phyloP scores from a whole-genome alignment of 37 sponge, comb jelly and placozoan species.

The Theonella swinhoei region DNA sequence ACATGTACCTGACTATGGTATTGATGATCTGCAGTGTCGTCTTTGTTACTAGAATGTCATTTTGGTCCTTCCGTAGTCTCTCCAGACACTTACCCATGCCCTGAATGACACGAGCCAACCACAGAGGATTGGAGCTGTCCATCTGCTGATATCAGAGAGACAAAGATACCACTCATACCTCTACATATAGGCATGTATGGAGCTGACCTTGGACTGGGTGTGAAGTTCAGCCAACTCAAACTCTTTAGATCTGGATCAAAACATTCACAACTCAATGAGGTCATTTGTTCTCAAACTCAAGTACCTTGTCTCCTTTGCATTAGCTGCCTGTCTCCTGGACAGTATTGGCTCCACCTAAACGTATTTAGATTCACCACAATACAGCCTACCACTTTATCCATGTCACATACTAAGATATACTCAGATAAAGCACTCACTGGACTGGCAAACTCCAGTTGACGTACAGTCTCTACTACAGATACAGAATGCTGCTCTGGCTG shows the following conservation, averaged over 20 bases:
- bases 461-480: not conserved
- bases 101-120: conserved; percentile 56
- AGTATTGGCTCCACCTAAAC: no score
- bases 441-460: not conserved
- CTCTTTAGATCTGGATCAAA: conserved; percentile 27
- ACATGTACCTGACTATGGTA: conserved; percentile 63
- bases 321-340: not conserved
- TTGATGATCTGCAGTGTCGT: conserved; percentile 58
- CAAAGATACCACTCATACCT: not conserved
- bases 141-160: not conserved
- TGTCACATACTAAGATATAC: no score
- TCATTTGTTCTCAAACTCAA: no score
- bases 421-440: not conserved
- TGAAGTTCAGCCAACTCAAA: conserved; percentile 26
- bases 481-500: not conserved
- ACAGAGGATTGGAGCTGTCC: conserved; percentile 46
- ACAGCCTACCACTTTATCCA: no score
- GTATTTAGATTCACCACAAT: no score
- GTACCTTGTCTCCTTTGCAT: no score
- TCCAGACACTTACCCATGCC: conserved; percentile 58
- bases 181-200: no score
- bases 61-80: conserved; percentile 27
- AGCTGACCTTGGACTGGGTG: not conserved
- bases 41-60: conserved; percentile 44
- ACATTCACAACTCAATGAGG: not conserved